Percentiles rank a stretch among this genome's conserved stretches.
These are phyloP conservation scores for Mythimna lalbum DNA, from an alignment of 2,888 invertebrate species.

Conservation along the genomic window DNA sequence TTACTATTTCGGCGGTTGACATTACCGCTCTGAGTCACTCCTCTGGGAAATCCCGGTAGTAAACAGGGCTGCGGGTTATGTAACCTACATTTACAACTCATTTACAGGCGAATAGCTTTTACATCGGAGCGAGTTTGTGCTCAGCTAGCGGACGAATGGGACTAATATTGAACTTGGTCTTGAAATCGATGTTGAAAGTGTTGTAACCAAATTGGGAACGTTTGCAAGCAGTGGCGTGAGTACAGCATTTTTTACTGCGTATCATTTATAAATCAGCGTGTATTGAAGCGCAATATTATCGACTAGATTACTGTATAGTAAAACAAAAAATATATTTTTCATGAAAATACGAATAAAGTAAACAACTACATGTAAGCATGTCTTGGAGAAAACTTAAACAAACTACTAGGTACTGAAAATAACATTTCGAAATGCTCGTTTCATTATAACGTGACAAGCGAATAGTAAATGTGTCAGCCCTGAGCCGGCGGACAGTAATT, in stretches of 20 bases:
- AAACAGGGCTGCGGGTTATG: slow-evolving; percentile 53
- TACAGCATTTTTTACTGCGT: no score
- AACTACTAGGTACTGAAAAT: slow-evolving; percentile 19
- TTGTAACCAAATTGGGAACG: neutral
- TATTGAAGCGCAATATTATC: neutral
- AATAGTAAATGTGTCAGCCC: slow-evolving; percentile 48
- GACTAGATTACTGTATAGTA: neutral
- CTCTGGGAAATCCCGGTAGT: slow-evolving; percentile 71
- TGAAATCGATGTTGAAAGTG: neutral
- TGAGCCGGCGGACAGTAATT: slow-evolving; percentile 59
- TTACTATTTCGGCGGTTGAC: slow-evolving; percentile 58
- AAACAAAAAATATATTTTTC: neutral
- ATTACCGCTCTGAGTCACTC: slow-evolving; percentile 66
- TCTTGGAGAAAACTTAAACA: neutral
- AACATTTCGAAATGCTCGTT: slow-evolving; percentile 20
- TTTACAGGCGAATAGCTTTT: slow-evolving; percentile 40
- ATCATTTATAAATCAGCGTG: no score
- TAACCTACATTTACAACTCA: slow-evolving; percentile 48
- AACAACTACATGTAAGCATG: neutral
- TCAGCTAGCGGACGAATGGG: neutral
- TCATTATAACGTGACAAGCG: slow-evolving; percentile 16
- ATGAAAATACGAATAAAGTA: neutral
- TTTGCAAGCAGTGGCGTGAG: no score
- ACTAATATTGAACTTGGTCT: neutral
- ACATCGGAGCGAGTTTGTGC: slow-evolving; percentile 13